These are phyloP conservation scores for Lindbergichthys nudifrons DNA, from an alignment of 2,797 vertebrate species.

Conservation along the genomic window DNA sequence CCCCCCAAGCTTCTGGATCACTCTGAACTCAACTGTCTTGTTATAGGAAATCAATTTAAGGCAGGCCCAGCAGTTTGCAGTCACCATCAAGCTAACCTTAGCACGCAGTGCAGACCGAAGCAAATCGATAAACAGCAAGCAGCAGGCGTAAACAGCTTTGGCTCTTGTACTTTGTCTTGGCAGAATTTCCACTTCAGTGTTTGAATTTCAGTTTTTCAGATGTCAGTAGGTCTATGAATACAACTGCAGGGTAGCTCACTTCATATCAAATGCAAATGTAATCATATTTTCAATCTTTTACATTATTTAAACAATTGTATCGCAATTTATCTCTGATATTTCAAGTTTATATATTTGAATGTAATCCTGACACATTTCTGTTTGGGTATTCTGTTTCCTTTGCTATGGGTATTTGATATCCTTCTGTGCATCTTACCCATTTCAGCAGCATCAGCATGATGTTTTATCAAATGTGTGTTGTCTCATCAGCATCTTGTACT, in stretches of 20 bases:
- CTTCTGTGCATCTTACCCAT: not conserved
- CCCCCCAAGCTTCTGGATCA: conserved; percentile 4
- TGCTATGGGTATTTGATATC: not conserved
- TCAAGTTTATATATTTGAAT: not conserved
- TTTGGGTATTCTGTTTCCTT: not conserved
- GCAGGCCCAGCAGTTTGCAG: conserved; percentile 2
- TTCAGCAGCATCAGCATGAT: conserved; percentile 2
- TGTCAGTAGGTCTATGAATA: not conserved
- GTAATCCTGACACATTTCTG: not conserved
- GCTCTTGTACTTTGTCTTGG: conserved; percentile 1
- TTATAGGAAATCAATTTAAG: conserved; percentile 51
- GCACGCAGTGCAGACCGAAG: not conserved
- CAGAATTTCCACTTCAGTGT: conserved; percentile 9
- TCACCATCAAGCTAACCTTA: conserved; percentile 31
- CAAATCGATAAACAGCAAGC: conserved; percentile 33
- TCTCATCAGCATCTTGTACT: conserved; percentile 4
- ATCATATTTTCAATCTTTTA: not conserved
- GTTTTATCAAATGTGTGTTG: not conserved
- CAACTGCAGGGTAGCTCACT: not conserved
- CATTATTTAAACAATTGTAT: not conserved
- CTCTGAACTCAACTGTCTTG: conserved; percentile 24
- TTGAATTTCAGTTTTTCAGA: not conserved
- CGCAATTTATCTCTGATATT: not conserved
- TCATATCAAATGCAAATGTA: not conserved
- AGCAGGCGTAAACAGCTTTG: conserved; percentile 10